These are phyloP conservation scores for Phyllotreta striolata DNA, from an alignment of 2,888 invertebrate species.

Conservation along the genomic window DNA sequence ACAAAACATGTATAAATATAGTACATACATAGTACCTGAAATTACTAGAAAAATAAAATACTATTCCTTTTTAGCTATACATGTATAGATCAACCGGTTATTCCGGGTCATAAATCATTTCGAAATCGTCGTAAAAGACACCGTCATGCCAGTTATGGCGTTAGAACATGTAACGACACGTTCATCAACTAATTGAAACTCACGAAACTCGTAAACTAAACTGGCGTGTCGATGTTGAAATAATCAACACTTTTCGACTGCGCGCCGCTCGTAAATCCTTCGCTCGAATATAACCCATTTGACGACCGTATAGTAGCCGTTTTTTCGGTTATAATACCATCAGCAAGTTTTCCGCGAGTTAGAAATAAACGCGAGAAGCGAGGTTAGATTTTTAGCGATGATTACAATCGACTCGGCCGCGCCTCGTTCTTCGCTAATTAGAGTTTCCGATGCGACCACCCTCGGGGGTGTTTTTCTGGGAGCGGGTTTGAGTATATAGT, in stretches of 20 bases:
- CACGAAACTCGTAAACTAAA: conserved; percentile 34
- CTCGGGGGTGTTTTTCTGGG: conserved; percentile 21
- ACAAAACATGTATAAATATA: no score
- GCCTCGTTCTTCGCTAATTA: no score
- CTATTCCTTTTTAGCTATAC: background rate
- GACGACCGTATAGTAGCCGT: background rate
- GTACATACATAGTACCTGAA: no score
- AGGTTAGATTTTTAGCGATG: no score
- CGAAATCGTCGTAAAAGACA: conserved; percentile 13
- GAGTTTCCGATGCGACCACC: background rate
- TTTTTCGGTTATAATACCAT: no score
- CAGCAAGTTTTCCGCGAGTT: no score
- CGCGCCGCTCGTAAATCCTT: conserved; percentile 31
- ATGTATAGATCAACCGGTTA: no score
- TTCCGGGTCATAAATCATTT: conserved; percentile 5
- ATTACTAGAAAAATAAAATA: no score
- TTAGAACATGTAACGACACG: conserved; percentile 21
- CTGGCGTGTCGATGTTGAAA: conserved; percentile 50
- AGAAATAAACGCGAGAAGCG: no score
- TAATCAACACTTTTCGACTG: conserved; percentile 40
- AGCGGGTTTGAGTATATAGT: conserved; percentile 22
- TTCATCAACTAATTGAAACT: conserved; percentile 47
- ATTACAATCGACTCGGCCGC: no score
- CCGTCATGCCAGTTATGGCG: conserved; percentile 5
- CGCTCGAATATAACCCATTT: conserved; percentile 14